Evolutionary conservation across 2,888 invertebrate species (phyloP).

Genomic region (Ommatoiulus sabulosus): DNA sequence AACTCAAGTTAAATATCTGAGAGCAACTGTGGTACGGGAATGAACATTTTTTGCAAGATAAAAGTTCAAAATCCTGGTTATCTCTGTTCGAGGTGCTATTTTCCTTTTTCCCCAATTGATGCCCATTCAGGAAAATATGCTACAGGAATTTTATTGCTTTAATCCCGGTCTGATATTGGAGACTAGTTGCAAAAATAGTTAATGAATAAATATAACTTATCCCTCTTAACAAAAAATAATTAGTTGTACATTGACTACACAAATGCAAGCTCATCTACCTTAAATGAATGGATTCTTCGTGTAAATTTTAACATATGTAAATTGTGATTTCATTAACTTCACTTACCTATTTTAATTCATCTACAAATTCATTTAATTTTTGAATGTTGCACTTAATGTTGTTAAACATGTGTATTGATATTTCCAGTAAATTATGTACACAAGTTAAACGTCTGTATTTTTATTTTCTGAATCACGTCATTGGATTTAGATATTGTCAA

Average conservation of each 20-base stretch:
- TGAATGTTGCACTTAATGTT: background rate
- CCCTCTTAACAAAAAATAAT: background rate
- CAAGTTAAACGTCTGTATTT: background rate
- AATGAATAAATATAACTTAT: background rate
- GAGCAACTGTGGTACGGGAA: too few relatives aligned
- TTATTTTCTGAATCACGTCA: background rate
- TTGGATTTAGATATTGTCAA: background rate
- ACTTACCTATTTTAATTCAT: constrained; percentile 7
- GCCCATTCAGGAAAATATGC: too few relatives aligned
- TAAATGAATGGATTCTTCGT: background rate
- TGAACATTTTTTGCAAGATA: too few relatives aligned
- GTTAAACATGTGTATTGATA: background rate
- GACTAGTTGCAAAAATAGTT: background rate
- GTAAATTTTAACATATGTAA: constrained; percentile 39
- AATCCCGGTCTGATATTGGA: too few relatives aligned
- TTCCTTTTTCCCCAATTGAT: too few relatives aligned
- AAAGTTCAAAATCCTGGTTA: too few relatives aligned
- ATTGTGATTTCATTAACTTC: constrained; percentile 37
- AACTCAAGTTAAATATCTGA: too few relatives aligned
- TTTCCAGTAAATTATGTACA: constrained; percentile 27
- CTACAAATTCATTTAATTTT: background rate
- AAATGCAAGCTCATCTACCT: background rate
- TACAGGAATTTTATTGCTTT: too few relatives aligned
- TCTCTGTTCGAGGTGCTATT: too few relatives aligned
- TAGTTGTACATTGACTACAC: background rate